Percentiles rank a stretch among this genome's conserved stretches.
Conservation (phyloP, 2,888 invertebrate species). For the Epistrophe eligans region DNA sequence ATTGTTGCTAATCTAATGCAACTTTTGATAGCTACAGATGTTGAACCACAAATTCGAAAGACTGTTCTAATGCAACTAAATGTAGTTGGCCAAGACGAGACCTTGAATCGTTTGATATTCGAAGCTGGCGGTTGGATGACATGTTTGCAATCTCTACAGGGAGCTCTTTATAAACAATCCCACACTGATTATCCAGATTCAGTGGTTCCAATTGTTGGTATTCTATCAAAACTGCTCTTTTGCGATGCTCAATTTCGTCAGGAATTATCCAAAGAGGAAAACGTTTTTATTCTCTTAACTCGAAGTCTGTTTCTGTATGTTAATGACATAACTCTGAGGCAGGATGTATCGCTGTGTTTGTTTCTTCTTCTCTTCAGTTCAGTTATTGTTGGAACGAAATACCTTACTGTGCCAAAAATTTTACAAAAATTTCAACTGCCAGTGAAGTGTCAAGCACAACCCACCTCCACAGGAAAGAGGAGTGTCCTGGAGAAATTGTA, state of each 20-base stretch:
- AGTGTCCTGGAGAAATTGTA: conserved; percentile 42
- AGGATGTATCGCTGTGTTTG: conserved; percentile 79
- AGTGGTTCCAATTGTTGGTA: conserved; percentile 79
- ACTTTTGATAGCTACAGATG: conserved; percentile 79
- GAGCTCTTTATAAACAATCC: conserved; percentile 77
- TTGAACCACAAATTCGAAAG: conserved; percentile 81
- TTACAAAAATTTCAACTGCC: conserved; percentile 78
- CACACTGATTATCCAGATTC: conserved; percentile 78
- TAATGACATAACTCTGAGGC: conserved; percentile 78
- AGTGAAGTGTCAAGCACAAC: conserved; percentile 77
- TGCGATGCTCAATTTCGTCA: conserved; percentile 78
- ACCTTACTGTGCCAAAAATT: conserved; percentile 77
- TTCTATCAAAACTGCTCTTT: conserved; percentile 79
- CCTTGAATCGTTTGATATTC: conserved; percentile 77
- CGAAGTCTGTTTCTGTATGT: conserved; percentile 80
- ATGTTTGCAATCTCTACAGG: conserved; percentile 78
- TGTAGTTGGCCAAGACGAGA: conserved; percentile 80
- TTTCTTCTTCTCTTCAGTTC: conserved; percentile 80
- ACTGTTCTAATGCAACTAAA: conserved; percentile 81
- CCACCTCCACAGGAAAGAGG: not conserved
- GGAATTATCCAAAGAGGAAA: conserved; percentile 78
- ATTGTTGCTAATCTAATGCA: conserved; percentile 78
- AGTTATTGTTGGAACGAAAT: conserved; percentile 75
- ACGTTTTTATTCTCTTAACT: conserved; percentile 79
- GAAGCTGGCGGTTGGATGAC: conserved; percentile 77